phyloP scores from a whole-genome alignment of 2,888 invertebrate genomes.

The Drosophila quinaria region DNA sequence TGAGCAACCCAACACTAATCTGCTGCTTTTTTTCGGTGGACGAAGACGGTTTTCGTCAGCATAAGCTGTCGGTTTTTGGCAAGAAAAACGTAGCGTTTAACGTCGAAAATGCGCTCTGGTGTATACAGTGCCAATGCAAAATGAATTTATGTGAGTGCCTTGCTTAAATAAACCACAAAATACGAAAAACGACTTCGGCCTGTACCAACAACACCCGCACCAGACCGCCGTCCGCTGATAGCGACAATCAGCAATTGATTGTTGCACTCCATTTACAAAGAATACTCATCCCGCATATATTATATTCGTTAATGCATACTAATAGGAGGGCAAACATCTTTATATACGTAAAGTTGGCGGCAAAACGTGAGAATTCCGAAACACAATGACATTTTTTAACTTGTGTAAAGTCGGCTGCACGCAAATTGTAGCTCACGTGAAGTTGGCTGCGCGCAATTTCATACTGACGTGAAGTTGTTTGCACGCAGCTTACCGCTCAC shows the following conservation, averaged over 20 bases:
- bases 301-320: conserved; percentile 23
- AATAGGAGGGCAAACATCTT: conserved; percentile 34
- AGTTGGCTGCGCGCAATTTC: conserved; percentile 36
- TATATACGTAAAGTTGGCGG: conserved; percentile 28
- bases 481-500: conserved; percentile 20
- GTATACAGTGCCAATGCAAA: conserved; percentile 58
- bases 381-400: conserved; percentile 42
- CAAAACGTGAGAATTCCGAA: conserved; percentile 46
- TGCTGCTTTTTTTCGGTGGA: conserved; percentile 49
- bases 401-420: conserved; percentile 43
- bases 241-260: conserved; percentile 26
- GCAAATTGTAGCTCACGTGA: conserved; percentile 34
- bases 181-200: conserved; percentile 57
- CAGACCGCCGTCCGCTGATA: conserved; percentile 18
- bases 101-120: conserved; percentile 66
- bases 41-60: conserved; percentile 58
- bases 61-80: conserved; percentile 68
- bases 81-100: conserved; percentile 48
- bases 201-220: conserved; percentile 59
- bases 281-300: conserved; percentile 23
- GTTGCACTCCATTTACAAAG: conserved; percentile 16
- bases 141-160: conserved; percentile 78
- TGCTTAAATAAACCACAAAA: conserved; percentile 47
- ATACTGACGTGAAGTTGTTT: conserved; percentile 32
- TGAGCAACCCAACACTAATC: no score